Percentiles rank a stretch among this genome's conserved stretches.
Conservation (phyloP, 2,797 vertebrate genomes). For the Halcyon badia region DNA sequence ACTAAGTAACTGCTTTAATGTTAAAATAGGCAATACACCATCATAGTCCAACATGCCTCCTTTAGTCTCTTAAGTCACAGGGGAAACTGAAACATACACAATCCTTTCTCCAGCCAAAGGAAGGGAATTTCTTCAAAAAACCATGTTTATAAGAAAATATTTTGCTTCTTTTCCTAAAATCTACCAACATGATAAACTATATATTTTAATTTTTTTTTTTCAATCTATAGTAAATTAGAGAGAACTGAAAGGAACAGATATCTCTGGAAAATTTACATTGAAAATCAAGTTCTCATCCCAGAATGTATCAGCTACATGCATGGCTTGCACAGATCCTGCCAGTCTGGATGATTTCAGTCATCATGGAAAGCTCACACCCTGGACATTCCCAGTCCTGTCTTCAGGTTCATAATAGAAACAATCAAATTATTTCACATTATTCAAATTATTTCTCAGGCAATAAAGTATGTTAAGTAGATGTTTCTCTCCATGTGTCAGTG, state of each 20-base stretch:
- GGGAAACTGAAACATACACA: not conserved
- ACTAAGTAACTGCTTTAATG: not conserved
- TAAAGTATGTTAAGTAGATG: not conserved
- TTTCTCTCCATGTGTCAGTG: not conserved
- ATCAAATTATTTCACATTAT: not conserved
- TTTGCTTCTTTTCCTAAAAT: not conserved
- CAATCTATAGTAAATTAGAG: not conserved
- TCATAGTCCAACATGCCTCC: not conserved
- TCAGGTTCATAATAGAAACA: not conserved
- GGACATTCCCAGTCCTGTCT: not conserved
- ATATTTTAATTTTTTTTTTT: not conserved
- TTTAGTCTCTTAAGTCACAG: not conserved
- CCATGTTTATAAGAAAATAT: not conserved
- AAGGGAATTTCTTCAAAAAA: not conserved
- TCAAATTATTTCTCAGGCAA: not conserved
- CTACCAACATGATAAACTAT: not conserved
- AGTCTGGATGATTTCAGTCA: not conserved
- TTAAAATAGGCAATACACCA: not conserved
- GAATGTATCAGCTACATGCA: accelerated
- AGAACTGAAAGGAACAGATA: not conserved
- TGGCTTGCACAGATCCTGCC: not conserved
- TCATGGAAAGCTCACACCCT: not conserved
- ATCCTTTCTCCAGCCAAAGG: not conserved
- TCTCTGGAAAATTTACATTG: not conserved
- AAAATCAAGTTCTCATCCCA: not conserved